Evolutionary conservation across 2,888 invertebrate genomes (phyloP).

Genomic region (Drosophila yooni): DNA sequence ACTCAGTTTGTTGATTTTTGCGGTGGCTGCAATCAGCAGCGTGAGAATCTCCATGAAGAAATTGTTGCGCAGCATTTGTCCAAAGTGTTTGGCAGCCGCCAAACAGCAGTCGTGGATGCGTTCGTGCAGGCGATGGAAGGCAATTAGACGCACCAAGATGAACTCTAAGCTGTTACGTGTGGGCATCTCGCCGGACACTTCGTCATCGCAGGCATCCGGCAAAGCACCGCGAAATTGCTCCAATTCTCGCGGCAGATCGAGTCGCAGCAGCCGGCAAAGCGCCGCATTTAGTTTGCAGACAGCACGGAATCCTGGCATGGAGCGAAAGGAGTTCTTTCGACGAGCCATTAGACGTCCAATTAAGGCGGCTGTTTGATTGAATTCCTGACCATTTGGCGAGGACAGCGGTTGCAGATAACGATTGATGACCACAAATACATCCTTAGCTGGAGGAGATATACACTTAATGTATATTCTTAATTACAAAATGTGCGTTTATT

Average conservation of each 20-base stretch:
- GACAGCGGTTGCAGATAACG: slow-evolving; percentile 56
- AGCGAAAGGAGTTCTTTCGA: slow-evolving; percentile 82
- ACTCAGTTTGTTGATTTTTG: slow-evolving; percentile 74
- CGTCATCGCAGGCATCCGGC: slow-evolving; percentile 71
- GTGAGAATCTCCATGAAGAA: slow-evolving; percentile 82
- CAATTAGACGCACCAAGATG: slow-evolving; percentile 74
- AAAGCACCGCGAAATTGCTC: slow-evolving; percentile 75
- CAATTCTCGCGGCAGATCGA: slow-evolving; percentile 76
- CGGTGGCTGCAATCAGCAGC: slow-evolving; percentile 77
- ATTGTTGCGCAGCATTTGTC: slow-evolving; percentile 72
- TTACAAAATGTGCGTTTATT: not conserved
- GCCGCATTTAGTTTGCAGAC: slow-evolving; percentile 82
- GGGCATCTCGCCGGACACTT: slow-evolving; percentile 68
- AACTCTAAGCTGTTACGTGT: slow-evolving; percentile 78
- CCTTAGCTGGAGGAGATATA: slow-evolving; percentile 53
- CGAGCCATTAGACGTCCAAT: slow-evolving; percentile 83
- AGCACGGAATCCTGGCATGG: slow-evolving; percentile 80
- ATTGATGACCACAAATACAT: slow-evolving; percentile 62
- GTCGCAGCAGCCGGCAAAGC: slow-evolving; percentile 78
- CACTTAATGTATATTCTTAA: not conserved
- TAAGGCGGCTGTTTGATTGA: slow-evolving; percentile 79
- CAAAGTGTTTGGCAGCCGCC: slow-evolving; percentile 76
- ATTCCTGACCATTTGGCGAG: slow-evolving; percentile 52
- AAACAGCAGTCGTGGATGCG: slow-evolving; percentile 78
- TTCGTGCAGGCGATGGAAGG: slow-evolving; percentile 71